These are phyloP conservation scores for Sitta carolinensis DNA, from an alignment of 2,797 vertebrate species.

Conservation along the genomic window DNA sequence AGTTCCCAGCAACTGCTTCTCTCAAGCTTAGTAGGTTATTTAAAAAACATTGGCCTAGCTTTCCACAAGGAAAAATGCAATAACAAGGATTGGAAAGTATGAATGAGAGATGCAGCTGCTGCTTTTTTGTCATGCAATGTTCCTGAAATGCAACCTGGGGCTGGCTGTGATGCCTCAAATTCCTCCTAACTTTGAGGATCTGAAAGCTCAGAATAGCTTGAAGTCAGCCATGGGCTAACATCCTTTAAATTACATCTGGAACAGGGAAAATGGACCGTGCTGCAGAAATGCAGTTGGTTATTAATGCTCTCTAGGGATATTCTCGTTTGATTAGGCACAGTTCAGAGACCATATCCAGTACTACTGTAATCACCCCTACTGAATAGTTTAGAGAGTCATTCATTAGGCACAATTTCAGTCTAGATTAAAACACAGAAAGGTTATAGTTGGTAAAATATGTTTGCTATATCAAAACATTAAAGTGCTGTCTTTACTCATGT, in stretches of 20 bases:
- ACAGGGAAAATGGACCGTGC: neutral
- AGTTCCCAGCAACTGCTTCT: neutral
- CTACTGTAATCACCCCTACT: neutral
- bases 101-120: neutral
- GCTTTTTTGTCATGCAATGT: neutral
- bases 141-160: neutral
- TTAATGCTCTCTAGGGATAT: neutral
- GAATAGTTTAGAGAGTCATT: neutral
- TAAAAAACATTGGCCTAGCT: neutral
- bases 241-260: neutral
- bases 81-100: neutral
- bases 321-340: slow-evolving; percentile 12
- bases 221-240: neutral
- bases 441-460: neutral
- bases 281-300: slow-evolving; percentile 4
- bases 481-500: neutral
- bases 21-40: neutral
- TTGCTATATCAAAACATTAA: neutral
- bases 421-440: neutral
- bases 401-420: neutral
- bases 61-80: neutral
- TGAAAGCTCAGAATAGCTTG: neutral
- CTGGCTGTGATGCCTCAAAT: neutral
- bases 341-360: neutral
- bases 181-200: neutral